Base-by-base conservation (phyloP, 2,888 invertebrate species). In the Dryomyza anilis region DNA sequence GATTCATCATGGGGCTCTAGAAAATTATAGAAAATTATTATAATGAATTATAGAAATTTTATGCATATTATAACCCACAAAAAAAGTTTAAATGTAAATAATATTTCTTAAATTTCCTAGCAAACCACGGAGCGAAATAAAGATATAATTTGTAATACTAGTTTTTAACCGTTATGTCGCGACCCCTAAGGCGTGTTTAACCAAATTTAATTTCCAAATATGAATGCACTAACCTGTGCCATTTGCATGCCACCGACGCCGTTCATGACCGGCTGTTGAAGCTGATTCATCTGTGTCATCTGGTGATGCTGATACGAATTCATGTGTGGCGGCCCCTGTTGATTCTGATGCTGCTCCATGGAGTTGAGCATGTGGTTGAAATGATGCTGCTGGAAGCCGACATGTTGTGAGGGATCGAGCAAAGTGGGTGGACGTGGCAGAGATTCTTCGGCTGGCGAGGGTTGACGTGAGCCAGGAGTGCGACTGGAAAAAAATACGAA, bases 391-490 rank as follows among this genome's bases (percentile, higher is more conserved):
- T 79, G 82, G 66, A 80, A 83, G 14, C 78, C 79, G 12, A 73
- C 74, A 70, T 78, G 78, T 63, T 79, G 79, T 43, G 76, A 68
- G 55, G 78, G 80, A 72, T 83, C 83, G n/a, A 83, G 73, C 63
- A 81, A 65, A 50, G 77, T 78, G 67, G 87, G 84, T 63, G 86
- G 87, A 58, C 87, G 86, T 73, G 85, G 85, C 72, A 84, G 82
- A 67, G 84, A 85, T 76, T 81, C 81, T 83, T 95, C 95, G 16
- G 94, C 93, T 57, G 96, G 95, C 48, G 95, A 96, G 68, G 94
- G 94, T 84, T 95, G 95, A 76, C 95, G 89, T 77, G 95, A 95
- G 61, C 94, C 94, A 45, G 93, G 93, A 71, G 94, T 94, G 76
- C 94, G 93, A 83, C 93, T 94, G 63, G 3, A 75, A 74, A 5